Evolutionary conservation across 1,140 invertebrate genomes (phyloP).

Genomic region (Asobara japonica): DNA sequence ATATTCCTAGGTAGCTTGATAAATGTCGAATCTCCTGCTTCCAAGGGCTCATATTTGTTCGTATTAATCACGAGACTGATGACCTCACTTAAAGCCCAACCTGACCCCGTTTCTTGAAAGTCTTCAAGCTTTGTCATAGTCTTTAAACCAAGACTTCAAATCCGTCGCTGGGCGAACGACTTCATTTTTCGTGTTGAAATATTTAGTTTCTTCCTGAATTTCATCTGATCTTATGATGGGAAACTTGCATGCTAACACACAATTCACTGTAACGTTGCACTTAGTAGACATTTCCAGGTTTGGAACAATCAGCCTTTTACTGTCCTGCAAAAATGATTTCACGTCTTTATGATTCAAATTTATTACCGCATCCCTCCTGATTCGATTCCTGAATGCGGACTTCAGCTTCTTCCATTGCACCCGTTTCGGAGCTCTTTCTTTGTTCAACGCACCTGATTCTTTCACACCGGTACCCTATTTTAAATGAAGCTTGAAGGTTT

Average conservation of each 20-base stretch:
- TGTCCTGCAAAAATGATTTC: not conserved
- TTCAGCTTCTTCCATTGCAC: no score
- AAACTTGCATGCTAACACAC: not conserved
- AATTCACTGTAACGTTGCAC: not conserved
- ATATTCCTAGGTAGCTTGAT: conserved; percentile 50
- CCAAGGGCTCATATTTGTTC: conserved; percentile 48
- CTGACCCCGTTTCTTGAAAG: conserved; percentile 33
- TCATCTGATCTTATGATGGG: not conserved
- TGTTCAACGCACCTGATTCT: no score
- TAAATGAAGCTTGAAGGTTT: no score
- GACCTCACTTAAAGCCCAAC: conserved; percentile 36
- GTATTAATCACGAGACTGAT: conserved; percentile 38
- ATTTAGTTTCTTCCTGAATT: not conserved
- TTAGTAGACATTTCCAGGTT: not conserved
- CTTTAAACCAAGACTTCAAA: not conserved
- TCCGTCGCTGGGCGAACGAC: conserved; percentile 5
- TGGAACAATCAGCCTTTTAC: not conserved
- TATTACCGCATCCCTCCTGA: no score
- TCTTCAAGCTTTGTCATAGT: conserved; percentile 30
- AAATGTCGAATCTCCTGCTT: conserved; percentile 43
- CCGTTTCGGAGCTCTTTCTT: no score
- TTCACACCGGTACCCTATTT: no score
- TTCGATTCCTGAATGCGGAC: no score
- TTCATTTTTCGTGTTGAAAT: not conserved
- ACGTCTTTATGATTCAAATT: no score